A percentile compares a stretch with the other conserved stretches of the same genome.
Conservation (phyloP, 2,797 vertebrate species). For the Muraenolepis orangiensis region DNA sequence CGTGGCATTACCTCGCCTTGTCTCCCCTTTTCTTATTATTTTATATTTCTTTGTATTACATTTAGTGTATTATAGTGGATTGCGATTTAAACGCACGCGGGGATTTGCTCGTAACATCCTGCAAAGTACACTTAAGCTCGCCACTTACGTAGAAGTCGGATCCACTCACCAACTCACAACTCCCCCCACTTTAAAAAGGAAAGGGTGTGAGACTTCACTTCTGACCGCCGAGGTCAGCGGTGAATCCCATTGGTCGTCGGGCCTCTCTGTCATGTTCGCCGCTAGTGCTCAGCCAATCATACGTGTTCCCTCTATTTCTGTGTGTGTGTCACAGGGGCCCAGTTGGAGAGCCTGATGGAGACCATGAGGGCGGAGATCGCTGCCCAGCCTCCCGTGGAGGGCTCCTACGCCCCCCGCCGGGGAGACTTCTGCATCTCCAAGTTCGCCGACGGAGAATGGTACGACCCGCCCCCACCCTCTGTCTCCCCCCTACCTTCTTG, state of each 20-base stretch:
- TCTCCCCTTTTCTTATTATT: neutral
- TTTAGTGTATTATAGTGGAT: neutral
- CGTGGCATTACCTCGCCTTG: no score
- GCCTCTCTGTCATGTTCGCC: neutral
- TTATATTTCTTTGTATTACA: neutral
- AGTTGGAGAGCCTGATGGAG: conserved; percentile 96
- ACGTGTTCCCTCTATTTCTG: neutral
- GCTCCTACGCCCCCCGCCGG: conserved; percentile 81
- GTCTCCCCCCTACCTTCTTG: neutral
- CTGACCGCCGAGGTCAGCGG: neutral
- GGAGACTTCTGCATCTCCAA: conserved; percentile 95
- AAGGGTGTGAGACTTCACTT: neutral
- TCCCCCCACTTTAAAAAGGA: neutral
- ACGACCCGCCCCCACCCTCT: conserved; percentile 25
- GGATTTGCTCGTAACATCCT: neutral
- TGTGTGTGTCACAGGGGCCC: conserved; percentile 72
- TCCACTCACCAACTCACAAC: neutral
- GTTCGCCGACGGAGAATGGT: conserved; percentile 95
- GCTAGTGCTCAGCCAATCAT: neutral
- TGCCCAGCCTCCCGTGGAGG: conserved; percentile 86
- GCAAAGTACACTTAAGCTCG: neutral
- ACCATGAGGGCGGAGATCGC: conserved; percentile 91
- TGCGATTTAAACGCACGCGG: neutral
- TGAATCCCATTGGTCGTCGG: no score
- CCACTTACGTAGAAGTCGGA: no score